Evolutionary conservation across 2,113 vertebrate species (phyloP), one percentile per base, ranked within the genome.

Genomic region (Irena cyanogastra): DNA sequence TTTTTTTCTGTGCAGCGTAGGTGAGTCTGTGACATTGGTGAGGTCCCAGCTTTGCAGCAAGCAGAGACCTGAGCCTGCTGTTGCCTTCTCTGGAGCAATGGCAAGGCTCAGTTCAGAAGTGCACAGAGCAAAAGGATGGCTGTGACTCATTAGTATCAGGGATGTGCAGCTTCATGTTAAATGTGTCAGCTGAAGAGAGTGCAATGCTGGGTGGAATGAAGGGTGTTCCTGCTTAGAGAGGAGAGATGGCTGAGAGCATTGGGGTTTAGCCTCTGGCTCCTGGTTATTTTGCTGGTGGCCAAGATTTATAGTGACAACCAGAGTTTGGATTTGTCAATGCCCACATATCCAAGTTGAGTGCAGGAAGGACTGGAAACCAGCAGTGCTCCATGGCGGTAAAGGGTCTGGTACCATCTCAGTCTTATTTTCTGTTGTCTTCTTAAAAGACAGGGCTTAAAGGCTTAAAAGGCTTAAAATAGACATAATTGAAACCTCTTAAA

Each of bases 311-410:
- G 2, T 35, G 49, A 33, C 41, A 63, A 14, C 4, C 14, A 81
- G 47, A 77, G 68, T 26, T 9, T 23, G 72, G 35, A 37, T 63
- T 84, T 80, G 41, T 57, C 66, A 61, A 9, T 83, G 35, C 33
- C 54, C 19, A 11, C 33, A 24, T 16, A 16, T 61, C 64, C 26
- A 56, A 86, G 11, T 1, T 47, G 68, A 53, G 60, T 27, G 27
- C 52, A 45, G 49, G 35, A 80, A 52, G 56, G 27, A 52, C 39
- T 92, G 53, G 16, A 80, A 89, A 77, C 18, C 12, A 61, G 30
- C 39, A 72, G 44, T 27, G 19, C 14, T 70, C 22, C 21, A 21
- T 0, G 0, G 19, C 6, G 1, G 16, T 21, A 13, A 57, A 28
- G 19, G 6, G 12, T 64, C 39, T 78, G n/a, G 28, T 53, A 53